Evolutionary conservation across 2,113 vertebrate genomes (phyloP).

Genomic region (Poeciliopsis retropinna): DNA sequence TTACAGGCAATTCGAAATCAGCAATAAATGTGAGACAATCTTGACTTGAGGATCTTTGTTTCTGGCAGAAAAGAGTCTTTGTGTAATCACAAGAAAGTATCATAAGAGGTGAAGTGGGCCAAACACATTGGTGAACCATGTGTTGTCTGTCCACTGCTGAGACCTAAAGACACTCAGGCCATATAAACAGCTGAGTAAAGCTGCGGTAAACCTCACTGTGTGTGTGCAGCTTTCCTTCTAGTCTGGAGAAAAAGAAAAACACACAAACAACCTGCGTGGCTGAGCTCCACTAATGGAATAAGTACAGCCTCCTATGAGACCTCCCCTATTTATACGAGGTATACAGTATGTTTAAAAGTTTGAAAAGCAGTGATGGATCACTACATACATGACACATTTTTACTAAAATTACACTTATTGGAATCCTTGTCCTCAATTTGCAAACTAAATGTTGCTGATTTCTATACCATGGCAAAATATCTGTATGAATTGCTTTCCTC

Average conservation of each 20-base stretch:
- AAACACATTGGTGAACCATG: slow-evolving; percentile 17
- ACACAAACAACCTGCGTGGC: slow-evolving; percentile 18
- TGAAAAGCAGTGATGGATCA: slow-evolving; percentile 20
- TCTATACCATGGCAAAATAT: too few species aligned
- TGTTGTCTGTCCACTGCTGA: slow-evolving; percentile 5
- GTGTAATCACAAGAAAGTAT: neutral
- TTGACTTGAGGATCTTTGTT: neutral
- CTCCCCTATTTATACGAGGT: slow-evolving; percentile 11
- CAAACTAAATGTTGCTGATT: slow-evolving; percentile 47
- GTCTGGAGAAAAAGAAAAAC: slow-evolving; percentile 12
- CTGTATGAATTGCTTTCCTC: too few species aligned
- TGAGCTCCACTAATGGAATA: slow-evolving; percentile 47
- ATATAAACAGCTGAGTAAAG: slow-evolving; percentile 22
- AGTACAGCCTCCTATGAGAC: slow-evolving; percentile 21
- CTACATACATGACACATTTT: slow-evolving; percentile 37
- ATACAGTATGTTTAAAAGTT: slow-evolving; percentile 25
- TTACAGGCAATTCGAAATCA: neutral
- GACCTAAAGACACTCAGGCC: slow-evolving; percentile 15
- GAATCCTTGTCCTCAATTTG: slow-evolving; percentile 32
- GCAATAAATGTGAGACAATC: neutral
- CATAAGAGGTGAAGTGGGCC: slow-evolving; percentile 6
- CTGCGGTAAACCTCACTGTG: slow-evolving; percentile 14
- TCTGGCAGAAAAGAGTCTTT: neutral
- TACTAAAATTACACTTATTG: slow-evolving; percentile 51
- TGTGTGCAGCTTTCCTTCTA: slow-evolving; percentile 21